Conservation (phyloP, 2,888 invertebrate species). For the Epicampocera succincta region DNA sequence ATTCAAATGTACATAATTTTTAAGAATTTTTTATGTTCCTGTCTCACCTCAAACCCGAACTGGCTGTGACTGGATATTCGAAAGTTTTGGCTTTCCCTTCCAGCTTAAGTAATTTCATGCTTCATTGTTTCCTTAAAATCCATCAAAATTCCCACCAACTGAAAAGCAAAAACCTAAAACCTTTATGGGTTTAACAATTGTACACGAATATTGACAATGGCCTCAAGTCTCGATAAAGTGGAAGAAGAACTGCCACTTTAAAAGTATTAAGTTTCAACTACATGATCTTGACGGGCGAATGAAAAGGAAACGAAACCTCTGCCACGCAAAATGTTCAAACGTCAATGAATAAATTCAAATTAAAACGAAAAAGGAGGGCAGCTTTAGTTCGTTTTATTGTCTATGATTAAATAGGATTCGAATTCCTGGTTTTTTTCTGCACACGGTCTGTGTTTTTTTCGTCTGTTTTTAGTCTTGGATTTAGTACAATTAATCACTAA, state of each 20-base stretch:
- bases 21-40: too few relatives aligned
- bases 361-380: conserved; percentile 45
- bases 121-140: conserved; percentile 21
- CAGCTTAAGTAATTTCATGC: conserved; percentile 39
- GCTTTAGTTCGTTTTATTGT: conserved; percentile 55
- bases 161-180: neutral
- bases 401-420: conserved; percentile 14
- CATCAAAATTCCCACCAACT: conserved; percentile 30
- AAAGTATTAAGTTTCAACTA: conserved; percentile 59
- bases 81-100: too few relatives aligned
- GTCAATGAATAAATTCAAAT: conserved; percentile 48
- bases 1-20: too few relatives aligned
- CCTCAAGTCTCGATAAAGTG: conserved; percentile 14
- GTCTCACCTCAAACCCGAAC: too few relatives aligned
- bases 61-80: too few relatives aligned
- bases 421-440: conserved; percentile 1
- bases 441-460: conserved; percentile 27
- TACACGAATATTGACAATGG: conserved; percentile 20
- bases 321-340: conserved; percentile 51
- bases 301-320: conserved; percentile 37
- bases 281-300: conserved; percentile 42
- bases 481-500: conserved; percentile 69
- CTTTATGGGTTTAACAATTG: neutral
- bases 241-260: conserved; percentile 36
- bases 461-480: too few relatives aligned